Conservation (phyloP, 2,797 vertebrate genomes). For the Rhinoraja longicauda region DNA sequence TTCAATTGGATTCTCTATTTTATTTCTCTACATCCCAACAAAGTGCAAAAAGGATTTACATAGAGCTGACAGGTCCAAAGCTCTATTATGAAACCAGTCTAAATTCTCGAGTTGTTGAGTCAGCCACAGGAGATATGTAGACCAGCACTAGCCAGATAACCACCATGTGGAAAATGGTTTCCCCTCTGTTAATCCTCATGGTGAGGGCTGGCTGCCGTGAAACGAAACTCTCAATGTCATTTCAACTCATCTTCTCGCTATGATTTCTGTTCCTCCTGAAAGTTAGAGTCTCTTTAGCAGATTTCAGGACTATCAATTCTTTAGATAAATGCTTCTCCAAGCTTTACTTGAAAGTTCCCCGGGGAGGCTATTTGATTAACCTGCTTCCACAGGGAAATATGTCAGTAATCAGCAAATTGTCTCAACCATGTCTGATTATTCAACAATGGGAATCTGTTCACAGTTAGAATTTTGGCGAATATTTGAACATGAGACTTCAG, state of each 20-base stretch:
- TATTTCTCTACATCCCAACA: neutral
- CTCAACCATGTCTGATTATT: neutral
- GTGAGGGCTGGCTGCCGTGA: neutral
- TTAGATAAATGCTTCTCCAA: neutral
- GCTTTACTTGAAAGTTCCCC: neutral
- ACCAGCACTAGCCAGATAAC: neutral
- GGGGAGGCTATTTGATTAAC: neutral
- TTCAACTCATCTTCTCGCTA: slow-evolving; percentile 12
- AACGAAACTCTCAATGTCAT: neutral
- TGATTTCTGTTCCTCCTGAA: neutral
- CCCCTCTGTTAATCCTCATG: neutral
- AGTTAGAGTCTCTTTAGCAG: neutral
- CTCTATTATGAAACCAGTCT: neutral
- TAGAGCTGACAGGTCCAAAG: neutral
- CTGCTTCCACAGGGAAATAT: neutral
- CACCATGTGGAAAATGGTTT: neutral
- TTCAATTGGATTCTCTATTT: neutral
- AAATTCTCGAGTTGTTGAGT: neutral
- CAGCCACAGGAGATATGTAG: too few relatives aligned
- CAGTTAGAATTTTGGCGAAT: neutral
- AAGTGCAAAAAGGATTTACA: too few relatives aligned
- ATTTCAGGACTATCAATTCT: neutral
- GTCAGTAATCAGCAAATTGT: neutral
- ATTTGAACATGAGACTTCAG: neutral
- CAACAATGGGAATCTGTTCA: neutral